A percentile compares a stretch with the other conserved stretches of the same genome.
phyloP scores from a whole-genome alignment of 2,113 vertebrate genomes.

The Lethenteron camtschaticum region DNA sequence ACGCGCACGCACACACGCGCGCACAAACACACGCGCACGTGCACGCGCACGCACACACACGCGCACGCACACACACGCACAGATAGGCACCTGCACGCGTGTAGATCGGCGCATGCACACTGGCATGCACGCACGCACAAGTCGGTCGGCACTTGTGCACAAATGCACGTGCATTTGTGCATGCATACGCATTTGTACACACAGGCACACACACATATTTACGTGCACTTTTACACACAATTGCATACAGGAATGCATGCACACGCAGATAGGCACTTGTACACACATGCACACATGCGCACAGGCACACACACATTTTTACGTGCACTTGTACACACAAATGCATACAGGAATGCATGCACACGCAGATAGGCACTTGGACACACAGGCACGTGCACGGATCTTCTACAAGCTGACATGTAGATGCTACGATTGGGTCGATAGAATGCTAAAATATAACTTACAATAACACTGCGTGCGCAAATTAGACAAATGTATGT shows the following conservation, averaged over 20 bases:
- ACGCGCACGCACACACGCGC: neutral
- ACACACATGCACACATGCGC: neutral
- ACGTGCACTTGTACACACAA: neutral
- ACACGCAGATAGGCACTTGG: neutral
- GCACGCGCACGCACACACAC: conserved; percentile 4
- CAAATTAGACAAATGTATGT: too few species aligned
- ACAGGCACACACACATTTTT: too few species aligned
- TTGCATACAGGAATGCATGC: neutral
- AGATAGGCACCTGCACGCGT: conserved; percentile 5
- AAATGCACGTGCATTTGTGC: conserved; percentile 9
- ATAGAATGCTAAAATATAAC: too few species aligned
- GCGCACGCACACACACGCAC: neutral
- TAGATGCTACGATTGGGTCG: too few species aligned
- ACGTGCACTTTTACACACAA: conserved; percentile 23
- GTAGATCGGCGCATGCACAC: conserved; percentile 8
- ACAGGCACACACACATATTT: conserved; percentile 18
- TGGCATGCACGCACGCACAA: conserved; percentile 17
- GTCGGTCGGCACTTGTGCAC: conserved; percentile 24
- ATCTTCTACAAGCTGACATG: too few species aligned
- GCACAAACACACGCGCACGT: neutral
- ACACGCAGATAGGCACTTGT: neutral
- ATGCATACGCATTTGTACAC: conserved; percentile 9
- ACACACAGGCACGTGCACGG: neutral
- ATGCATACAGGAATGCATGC: neutral
- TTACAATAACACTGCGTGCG: too few species aligned